Percentiles rank a stretch among this genome's conserved stretches.
phyloP scores from a whole-genome alignment of 2,113 vertebrate species.

The Herpailurus yagouaroundi region DNA sequence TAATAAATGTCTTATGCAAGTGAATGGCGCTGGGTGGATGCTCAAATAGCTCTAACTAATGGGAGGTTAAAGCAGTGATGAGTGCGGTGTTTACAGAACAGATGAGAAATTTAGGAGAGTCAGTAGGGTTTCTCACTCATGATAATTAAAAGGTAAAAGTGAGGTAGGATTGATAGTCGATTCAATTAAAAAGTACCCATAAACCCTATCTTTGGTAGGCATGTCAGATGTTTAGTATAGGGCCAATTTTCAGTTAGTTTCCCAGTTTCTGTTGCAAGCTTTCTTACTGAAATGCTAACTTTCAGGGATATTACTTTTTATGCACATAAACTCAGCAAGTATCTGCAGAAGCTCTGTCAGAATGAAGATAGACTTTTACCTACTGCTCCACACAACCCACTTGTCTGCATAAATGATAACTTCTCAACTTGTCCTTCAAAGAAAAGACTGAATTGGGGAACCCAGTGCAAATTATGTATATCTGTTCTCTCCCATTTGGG shows the following conservation, averaged over 20 bases:
- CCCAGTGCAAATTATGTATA: background rate
- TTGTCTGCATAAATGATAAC: background rate
- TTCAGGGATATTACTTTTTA: background rate
- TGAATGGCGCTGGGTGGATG: background rate
- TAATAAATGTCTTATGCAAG: conserved; percentile 21
- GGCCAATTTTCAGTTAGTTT: background rate
- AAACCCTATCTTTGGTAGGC: background rate
- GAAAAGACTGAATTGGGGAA: background rate
- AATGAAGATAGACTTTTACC: background rate
- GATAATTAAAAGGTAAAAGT: conserved; percentile 41
- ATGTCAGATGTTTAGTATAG: background rate
- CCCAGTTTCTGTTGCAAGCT: background rate
- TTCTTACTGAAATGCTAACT: background rate
- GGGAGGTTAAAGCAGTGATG: background rate
- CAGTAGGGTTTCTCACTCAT: background rate
- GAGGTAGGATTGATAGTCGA: background rate
- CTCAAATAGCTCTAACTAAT: background rate
- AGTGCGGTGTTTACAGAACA: background rate
- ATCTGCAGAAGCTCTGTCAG: background rate
- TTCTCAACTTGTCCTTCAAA: background rate
- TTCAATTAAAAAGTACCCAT: background rate
- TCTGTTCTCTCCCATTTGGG: background rate
- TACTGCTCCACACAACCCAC: background rate
- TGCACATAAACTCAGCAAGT: background rate
- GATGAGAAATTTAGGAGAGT: background rate